Base-by-base conservation (phyloP, 2,888 invertebrate species). In the Uloborus plumipes region DNA sequence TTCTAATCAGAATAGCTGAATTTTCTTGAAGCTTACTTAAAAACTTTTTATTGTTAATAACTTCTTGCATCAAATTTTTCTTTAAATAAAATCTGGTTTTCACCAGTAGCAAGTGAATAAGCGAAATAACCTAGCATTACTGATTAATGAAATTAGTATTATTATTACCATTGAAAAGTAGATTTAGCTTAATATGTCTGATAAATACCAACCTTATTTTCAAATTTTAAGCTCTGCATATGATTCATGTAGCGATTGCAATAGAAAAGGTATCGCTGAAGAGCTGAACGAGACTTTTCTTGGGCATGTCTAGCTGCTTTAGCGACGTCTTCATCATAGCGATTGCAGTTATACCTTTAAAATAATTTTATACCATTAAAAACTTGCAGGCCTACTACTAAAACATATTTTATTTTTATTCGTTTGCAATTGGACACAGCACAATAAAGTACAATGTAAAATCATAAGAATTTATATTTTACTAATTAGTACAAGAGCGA, bases 181-280 rank as follows among this genome's bases (percentile, higher is more conserved):
- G 1, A 39, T 39, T 9, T 39, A 39, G 39, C 7, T 39, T 11
- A 2, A 39, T 11, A 39, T 9, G 11, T 39, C 26, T 39, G 39
- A 50, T 13, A 66, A 55, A 26, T 2, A 26, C 87, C 85, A 85
- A 90, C 90, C 89, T 98, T 98, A 90, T 94, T 94, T 91, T 99
- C 99, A 90, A 99, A 97, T 90, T 97, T 97, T 88, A 99, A 92
- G 86, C 97, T 97, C 90, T 98, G 97, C 96, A 97, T 97, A 90
- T 99, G 99, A 90, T 99, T 99, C 96, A 98, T 97, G 90, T 98
- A 99, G 84, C 99, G 94, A 91, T 98, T 98, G 90, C 97, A 99
- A 90, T 99, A 99, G 91, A 98, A 98, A 87, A 99, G 91, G 90
- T 99, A 99, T 88, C 99, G 94, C 88, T 98, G 97, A 84, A 99